Evolutionary conservation across 1,140 invertebrate genomes (phyloP).

Genomic region (Drosophila ironensis): DNA sequence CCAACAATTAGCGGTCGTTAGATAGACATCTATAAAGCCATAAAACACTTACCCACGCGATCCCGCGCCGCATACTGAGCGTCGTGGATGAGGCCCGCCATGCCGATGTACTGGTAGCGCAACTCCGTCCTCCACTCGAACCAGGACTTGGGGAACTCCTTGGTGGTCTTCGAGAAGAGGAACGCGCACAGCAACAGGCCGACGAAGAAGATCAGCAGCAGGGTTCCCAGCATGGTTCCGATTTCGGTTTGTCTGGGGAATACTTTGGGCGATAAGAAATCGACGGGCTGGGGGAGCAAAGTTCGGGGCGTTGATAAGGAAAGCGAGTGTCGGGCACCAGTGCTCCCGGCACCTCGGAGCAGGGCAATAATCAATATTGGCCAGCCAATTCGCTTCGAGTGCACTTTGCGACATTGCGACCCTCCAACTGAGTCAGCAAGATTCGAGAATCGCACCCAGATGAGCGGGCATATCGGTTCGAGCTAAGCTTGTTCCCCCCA

Average conservation of each 20-base stretch:
- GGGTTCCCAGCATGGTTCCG: constrained; percentile 16
- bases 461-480: constrained; percentile 4
- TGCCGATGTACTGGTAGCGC: constrained; percentile 83
- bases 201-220: constrained; percentile 41
- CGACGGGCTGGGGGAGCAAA: constrained; percentile 9
- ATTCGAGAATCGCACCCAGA: neutral
- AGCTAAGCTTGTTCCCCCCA: neutral
- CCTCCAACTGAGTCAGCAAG: constrained; percentile 60
- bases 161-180: constrained; percentile 74
- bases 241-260: constrained; percentile 5
- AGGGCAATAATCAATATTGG: constrained; percentile 44
- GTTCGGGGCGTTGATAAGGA: constrained; percentile 29
- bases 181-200: constrained; percentile 55
- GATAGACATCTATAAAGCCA: neutral
- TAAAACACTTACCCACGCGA: constrained; percentile 83
- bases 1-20: constrained; percentile 24
- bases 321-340: neutral
- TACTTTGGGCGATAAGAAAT: constrained; percentile 18
- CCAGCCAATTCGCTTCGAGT: constrained; percentile 39
- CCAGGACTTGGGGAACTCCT: constrained; percentile 77
- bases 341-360: constrained; percentile 16
- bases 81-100: constrained; percentile 83
- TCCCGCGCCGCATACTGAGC: constrained; percentile 82
- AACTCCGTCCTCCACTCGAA: constrained; percentile 83
- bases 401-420: constrained; percentile 58